A percentile compares a stretch with the other conserved stretches of the same genome.
Evolutionary conservation across 2,888 invertebrate species (phyloP).

Genomic region (Choristoneura rosaceana): DNA sequence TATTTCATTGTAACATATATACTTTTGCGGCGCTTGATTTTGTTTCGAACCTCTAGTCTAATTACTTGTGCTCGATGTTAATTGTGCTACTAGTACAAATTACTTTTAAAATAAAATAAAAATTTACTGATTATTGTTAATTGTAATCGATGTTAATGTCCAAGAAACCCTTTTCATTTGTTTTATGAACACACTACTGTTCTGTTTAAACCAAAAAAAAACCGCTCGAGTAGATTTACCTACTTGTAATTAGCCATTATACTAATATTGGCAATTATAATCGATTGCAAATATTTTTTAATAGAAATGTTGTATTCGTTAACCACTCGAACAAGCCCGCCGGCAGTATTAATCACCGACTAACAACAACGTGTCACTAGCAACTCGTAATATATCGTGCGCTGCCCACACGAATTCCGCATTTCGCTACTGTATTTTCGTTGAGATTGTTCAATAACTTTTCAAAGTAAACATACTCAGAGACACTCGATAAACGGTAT

Average conservation of each 20-base stretch:
- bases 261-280: not conserved
- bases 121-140: no score
- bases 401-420: slow-evolving; percentile 36
- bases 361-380: slow-evolving; percentile 43
- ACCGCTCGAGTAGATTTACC: not conserved
- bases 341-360: slow-evolving; percentile 34
- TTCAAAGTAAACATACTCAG: not conserved
- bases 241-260: no score
- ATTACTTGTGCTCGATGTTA: no score
- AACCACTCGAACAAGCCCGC: slow-evolving; percentile 16
- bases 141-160: no score
- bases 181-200: no score
- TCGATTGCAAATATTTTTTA: slow-evolving; percentile 14
- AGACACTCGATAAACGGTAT: not conserved
- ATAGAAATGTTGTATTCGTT: not conserved
- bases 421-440: slow-evolving; percentile 33
- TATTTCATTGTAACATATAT: no score
- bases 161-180: not conserved
- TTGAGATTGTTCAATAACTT: slow-evolving; percentile 15
- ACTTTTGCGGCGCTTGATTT: not conserved
- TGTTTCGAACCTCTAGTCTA: not conserved
- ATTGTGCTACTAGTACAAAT: no score
- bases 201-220: not conserved
- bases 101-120: no score
- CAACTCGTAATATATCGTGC: slow-evolving; percentile 33